These are phyloP conservation scores for Drosophila testacea DNA, from an alignment of 2,888 invertebrate species.

Conservation along the genomic window DNA sequence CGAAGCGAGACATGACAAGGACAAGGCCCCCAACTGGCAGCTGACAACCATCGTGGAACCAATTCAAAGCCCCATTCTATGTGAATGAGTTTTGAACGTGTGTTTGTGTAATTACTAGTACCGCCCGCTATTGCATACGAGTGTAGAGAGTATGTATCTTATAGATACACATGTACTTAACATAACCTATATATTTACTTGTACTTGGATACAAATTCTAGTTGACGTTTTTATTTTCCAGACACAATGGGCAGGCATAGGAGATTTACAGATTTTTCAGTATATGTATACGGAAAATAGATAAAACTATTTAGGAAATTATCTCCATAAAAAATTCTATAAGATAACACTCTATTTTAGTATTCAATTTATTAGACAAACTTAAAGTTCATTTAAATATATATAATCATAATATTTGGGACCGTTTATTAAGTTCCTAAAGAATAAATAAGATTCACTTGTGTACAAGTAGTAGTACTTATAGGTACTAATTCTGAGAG, in stretches of 20 bases:
- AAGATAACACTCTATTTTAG: too few species aligned
- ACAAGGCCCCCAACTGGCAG: conserved; percentile 55
- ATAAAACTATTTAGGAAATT: too few species aligned
- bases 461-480: too few species aligned
- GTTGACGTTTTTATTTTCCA: conserved; percentile 6
- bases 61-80: conserved; percentile 20
- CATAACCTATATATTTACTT: conserved; percentile 3
- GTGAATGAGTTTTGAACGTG: conserved; percentile 1
- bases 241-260: not conserved
- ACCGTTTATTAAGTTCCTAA: too few species aligned
- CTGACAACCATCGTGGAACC: conserved; percentile 16
- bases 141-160: not conserved
- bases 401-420: too few species aligned
- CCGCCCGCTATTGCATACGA: conserved; percentile 18
- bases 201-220: not conserved
- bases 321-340: too few species aligned
- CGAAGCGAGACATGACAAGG: conserved; percentile 69
- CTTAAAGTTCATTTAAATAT: too few species aligned
- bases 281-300: too few species aligned
- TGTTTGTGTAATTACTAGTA: conserved; percentile 44
- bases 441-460: too few species aligned
- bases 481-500: too few species aligned
- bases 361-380: too few species aligned
- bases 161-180: conserved; percentile 5
- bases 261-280: not conserved